These are phyloP conservation scores for Actinia equina DNA, from an alignment of 64 coral and sea anemone genomes.

Conservation along the genomic window DNA sequence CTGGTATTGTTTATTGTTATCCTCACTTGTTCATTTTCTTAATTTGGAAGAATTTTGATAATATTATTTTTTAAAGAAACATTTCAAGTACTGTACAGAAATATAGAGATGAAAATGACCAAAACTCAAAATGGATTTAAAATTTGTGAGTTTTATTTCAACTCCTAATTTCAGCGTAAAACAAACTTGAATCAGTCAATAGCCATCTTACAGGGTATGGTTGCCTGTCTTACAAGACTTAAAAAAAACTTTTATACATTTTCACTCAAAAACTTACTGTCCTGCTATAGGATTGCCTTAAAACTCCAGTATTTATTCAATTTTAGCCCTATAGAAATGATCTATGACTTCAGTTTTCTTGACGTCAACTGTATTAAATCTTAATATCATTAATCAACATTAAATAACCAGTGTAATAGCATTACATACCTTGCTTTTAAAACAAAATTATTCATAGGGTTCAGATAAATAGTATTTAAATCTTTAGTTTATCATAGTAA, in stretches of 20 bases:
- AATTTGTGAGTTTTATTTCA: no score
- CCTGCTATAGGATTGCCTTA: not conserved
- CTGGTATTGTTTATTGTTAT: not conserved
- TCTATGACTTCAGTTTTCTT: not conserved
- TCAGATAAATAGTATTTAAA: not conserved
- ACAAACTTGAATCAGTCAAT: not conserved
- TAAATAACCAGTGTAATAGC: not conserved
- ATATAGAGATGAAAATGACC: no score
- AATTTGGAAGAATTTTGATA: not conserved
- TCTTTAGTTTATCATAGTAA: not conserved
- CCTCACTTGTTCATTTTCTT: not conserved
- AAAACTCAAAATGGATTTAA: no score
- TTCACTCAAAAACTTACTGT: not conserved
- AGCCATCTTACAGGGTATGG: not conserved
- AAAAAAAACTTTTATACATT: not conserved
- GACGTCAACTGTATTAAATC: not conserved
- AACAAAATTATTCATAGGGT: not conserved
- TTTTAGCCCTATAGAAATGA: not conserved
- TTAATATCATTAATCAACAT: not conserved
- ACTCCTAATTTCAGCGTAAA: no score
- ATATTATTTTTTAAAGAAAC: no score
- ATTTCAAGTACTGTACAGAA: no score
- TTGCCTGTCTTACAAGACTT: not conserved
- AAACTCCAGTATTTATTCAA: conserved; percentile 5
- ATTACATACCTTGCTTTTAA: not conserved